Evolutionary conservation across 35 echinoderm and acorn worm species (phyloP), one percentile per base, ranked within the genome.

Genomic region (Anneissia japonica): DNA sequence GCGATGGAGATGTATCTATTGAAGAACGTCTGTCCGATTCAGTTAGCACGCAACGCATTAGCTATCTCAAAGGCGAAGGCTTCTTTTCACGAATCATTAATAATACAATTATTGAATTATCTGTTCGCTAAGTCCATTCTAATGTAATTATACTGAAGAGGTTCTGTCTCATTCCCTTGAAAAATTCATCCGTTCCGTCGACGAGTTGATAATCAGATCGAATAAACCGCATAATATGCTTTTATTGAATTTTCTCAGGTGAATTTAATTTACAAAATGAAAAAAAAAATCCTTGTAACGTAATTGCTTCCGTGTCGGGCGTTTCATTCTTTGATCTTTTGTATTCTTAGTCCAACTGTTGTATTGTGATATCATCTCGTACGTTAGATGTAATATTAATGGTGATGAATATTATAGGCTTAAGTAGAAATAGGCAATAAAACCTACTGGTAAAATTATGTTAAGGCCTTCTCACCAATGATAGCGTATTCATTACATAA

Each of bases 71-170:
- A 64, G 51, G 51, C 51, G 51, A 64, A 64, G 51, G 51, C 19
- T 64, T 64, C 51, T 64, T 64, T 64, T 64, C 51, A 64, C 51
- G 51, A 64, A 64, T 64, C 51, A 64, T 64, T 64, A 64, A 64
- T 64, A 64, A 64, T 64, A 64, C 51, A 64, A 64, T 64, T 64
- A 64, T 64, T 64, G 51, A 64, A 64, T 64, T 64, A 64, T 64
- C 51, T 64, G 26, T 64, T 64, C 51, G 51, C 51, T 64, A 64
- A 64, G 51, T 64, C 51, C 51, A 64, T 64, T 64, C 51, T 64
- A 64, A 64, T 64, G 51, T 64, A 64, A 64, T 64, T 64, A 64
- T 23, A 64, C 19, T 64, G 51, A 64, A 64, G 51, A 64, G 51
- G 51, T 64, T 64, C 51, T 64, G 51, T 64, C 51, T 64, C 51